Percentiles rank a stretch among this genome's conserved stretches.
Evolutionary conservation across 2,113 vertebrate genomes (phyloP).

Genomic region (Prionailurus viverrinus): DNA sequence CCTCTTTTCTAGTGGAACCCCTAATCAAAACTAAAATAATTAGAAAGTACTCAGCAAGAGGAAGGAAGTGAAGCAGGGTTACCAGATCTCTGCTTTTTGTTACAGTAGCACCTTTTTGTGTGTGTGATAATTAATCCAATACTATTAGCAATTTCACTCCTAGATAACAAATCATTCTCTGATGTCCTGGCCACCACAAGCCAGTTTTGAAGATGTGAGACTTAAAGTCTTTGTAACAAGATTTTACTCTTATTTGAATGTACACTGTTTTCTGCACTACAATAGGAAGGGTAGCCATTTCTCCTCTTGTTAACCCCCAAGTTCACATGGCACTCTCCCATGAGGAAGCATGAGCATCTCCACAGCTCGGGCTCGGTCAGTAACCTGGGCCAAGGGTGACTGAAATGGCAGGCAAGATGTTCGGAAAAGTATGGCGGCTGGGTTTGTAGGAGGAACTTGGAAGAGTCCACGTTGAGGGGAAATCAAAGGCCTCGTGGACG

Average conservation of each 20-base stretch:
- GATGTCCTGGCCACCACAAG: background rate
- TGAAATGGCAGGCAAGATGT: background rate
- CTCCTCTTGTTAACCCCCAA: background rate
- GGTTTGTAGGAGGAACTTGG: background rate
- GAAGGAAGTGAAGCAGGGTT: background rate
- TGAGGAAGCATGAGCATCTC: background rate
- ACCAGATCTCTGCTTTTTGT: background rate
- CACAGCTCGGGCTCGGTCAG: background rate
- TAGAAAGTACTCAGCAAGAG: slow-evolving; percentile 25
- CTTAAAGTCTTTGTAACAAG: slow-evolving; percentile 15
- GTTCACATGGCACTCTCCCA: background rate
- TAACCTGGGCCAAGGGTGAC: background rate
- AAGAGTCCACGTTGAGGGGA: background rate
- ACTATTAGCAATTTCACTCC: slow-evolving; percentile 39
- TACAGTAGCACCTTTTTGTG: background rate
- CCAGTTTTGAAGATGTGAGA: slow-evolving; percentile 22
- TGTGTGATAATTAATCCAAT: slow-evolving; percentile 20
- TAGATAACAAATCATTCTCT: slow-evolving; percentile 50
- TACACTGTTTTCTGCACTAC: background rate
- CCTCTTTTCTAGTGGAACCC: slow-evolving; percentile 19
- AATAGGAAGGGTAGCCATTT: background rate
- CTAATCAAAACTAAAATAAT: slow-evolving; percentile 52
- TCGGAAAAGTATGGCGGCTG: background rate
- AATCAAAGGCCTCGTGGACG: background rate
- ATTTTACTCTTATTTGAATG: background rate